Base-by-base conservation (phyloP, 2,113 vertebrate genomes). In the Hoplias malabaricus region DNA sequence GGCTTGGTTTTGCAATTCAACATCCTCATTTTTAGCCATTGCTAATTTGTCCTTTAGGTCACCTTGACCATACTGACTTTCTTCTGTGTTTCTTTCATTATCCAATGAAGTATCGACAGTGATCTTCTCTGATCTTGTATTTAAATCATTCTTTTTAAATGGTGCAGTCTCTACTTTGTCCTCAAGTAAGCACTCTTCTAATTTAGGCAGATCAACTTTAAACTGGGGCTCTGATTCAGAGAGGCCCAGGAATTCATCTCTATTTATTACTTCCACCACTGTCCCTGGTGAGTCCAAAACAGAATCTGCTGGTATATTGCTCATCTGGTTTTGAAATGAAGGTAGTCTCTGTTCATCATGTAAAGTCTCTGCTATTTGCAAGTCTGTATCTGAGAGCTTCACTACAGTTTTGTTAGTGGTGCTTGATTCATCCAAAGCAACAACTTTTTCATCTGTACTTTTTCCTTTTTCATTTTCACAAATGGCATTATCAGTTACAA, bases 81-180 rank as follows among this genome's bases (percentile, higher is more conserved):
- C 31, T 65, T 75, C 73, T 31, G 34, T 10, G 48, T 57, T 31
- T 67, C 23, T 42, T 68, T 56, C 54, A 0, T n/a, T n/a, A n/a
- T n/a, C 43, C 16, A 48, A 16, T 23, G 14, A 46, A 8, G 31
- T 34, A 25, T 59, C 31, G 29, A 19, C 29, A 61, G 40, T 4
- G 48, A 21, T 27, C 16, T 50, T 16, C 6, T 42, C 46, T 42
- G 10, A 43, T 27, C 21, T 33, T 16, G 25, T 53, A 27, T n/a
- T 57, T 16, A 34, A 59, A 42, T 27, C 19, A n/a, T 80, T 67
- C 34, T 65, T n/a, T 31, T 67, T 66, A 48, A 40, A 42, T 72
- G 57, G 31, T 38, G 12, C 29, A 38, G 5, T 21, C 42, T 43
- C 36, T 19, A n/a, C 8, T 62, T 77, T 33, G 61, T 48, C 40